Base-by-base conservation (phyloP, 1,140 invertebrate genomes). In the Aphaenogaster rudis region DNA sequence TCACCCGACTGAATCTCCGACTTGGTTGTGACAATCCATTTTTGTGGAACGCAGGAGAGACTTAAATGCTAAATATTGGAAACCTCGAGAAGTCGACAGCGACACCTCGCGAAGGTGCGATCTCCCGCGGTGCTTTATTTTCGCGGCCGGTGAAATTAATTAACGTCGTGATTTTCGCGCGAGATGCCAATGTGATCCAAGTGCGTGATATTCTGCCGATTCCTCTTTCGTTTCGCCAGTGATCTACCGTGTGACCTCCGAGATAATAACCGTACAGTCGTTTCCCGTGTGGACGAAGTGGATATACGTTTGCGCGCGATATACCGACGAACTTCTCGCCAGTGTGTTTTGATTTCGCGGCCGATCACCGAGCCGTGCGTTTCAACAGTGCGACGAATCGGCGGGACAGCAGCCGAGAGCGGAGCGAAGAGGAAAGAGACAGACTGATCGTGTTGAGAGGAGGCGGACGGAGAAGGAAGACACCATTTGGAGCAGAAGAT, bases 301-400 rank as follows among this genome's bases (percentile, higher is more conserved):
- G 4, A 42, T 9, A 57, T 36, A 57, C 54, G 54, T 13, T 21
- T 13, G 17, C 50, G 66, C 9, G 59, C 8, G 66, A 36, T 36
- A 33, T 39, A 17, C 15, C 39, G 42, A 50, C 15, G 4, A 48
- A 81, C 33, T 42, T n/a, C 7, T 39, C n/a, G 33, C 21, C 36
- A 9, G 80, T 21, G 69, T 48, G 69, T 57, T 84, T 84, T 15
- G 57, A 61, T 76, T 36, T 45, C 17, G 63, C 39, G 45, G 11
- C 28, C 21, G 21, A 45, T 33, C 39, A 64, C n/a, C 59, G 77
- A 66, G 45, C 52, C 15, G n/a, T 8, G 54, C 36, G n/a, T 63
- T 36, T 78, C 36, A 33, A 45, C 54, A 4, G 39, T 69, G 63
- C 21, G 21, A 28, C 79, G 28, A 33, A 72, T 71, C n/a, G 50